Base-by-base conservation (phyloP, 64 coral and sea anemone genomes). In the Pachyseris speciosa region DNA sequence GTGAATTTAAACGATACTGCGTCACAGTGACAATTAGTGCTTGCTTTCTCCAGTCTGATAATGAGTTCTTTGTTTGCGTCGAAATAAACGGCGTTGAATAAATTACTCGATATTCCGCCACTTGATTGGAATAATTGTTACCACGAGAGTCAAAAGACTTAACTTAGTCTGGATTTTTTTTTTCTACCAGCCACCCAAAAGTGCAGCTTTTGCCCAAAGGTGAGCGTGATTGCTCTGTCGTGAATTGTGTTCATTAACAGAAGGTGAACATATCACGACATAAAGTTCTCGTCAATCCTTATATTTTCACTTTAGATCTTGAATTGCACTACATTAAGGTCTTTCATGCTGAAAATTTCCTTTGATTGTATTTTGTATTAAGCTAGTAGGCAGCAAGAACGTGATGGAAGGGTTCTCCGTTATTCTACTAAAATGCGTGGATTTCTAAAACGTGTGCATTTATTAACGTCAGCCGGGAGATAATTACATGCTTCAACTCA, bases 1-100 rank as follows among this genome's bases (percentile, higher is more conserved):
- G 52, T 81, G 77, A 58, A 61, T 38, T 63, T 61, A 17, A 81
- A 81, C 77, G 63, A 81, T 81, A 61, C 31, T 10, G 37, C 77
- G 9, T 81, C 77, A 61, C 29, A 61, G 16, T 41, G 53, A 63
- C 53, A 63, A 81, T 81, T 81, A 81, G 36, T 37, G 39, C 34
- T 61, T 31, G 26, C n/a, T 81, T 76, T 61, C 48, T 32, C 40
- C 55, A 38, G 37, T 34, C 33, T 22, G 9, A 61, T 39, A 81
- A 81, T 81, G 53, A 81, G 77, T 81, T 58, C 36, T 38, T 81
- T 81, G 77, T 81, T 81, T 32, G 8, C 8, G 77, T 41, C 40
- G 10, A 61, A 37, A 81, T 41, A 60, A 38, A 63, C 52, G 77
- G 37, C 3, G 8, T 81, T 81, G 77, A 81, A 81, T 81, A 81